Evolutionary conservation across 2,113 vertebrate species (phyloP).

Genomic region (Notiomystis cincta): DNA sequence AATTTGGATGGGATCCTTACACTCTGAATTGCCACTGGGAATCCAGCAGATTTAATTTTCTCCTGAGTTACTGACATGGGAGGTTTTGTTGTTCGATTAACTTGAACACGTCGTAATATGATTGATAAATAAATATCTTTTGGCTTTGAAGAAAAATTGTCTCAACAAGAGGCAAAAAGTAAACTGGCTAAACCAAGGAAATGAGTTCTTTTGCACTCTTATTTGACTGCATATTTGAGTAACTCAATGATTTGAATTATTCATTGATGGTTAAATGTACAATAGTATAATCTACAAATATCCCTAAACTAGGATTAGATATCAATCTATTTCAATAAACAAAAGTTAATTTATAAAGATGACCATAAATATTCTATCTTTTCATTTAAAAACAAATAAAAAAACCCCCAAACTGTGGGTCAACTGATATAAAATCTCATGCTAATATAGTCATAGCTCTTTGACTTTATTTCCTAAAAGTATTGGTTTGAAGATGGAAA

Average conservation of each 20-base stretch:
- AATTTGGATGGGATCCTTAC: slow-evolving; percentile 38
- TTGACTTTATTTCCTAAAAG: background rate
- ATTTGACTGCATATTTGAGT: background rate
- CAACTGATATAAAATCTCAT: background rate
- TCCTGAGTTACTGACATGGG: slow-evolving; percentile 44
- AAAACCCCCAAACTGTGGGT: fast-evolving
- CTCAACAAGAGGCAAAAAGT: background rate
- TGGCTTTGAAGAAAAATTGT: background rate
- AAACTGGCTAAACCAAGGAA: background rate
- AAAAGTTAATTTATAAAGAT: background rate
- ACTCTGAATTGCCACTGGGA: slow-evolving; percentile 40
- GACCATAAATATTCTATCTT: background rate
- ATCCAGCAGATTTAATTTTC: slow-evolving; percentile 60
- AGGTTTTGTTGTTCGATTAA: background rate
- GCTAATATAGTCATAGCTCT: background rate
- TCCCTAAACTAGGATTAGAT: background rate
- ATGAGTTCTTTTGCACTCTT: background rate
- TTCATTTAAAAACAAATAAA: background rate
- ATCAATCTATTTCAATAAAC: background rate
- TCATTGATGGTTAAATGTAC: background rate
- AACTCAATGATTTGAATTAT: slow-evolving; percentile 1
- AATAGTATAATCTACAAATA: background rate
- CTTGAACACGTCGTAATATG: slow-evolving; percentile 18
- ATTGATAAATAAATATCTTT: background rate
- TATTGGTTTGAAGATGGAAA: background rate